Percentiles rank a stretch among this genome's conserved stretches.
Evolutionary conservation across 2,888 invertebrate genomes (phyloP).

Genomic region (Spisula solida): DNA sequence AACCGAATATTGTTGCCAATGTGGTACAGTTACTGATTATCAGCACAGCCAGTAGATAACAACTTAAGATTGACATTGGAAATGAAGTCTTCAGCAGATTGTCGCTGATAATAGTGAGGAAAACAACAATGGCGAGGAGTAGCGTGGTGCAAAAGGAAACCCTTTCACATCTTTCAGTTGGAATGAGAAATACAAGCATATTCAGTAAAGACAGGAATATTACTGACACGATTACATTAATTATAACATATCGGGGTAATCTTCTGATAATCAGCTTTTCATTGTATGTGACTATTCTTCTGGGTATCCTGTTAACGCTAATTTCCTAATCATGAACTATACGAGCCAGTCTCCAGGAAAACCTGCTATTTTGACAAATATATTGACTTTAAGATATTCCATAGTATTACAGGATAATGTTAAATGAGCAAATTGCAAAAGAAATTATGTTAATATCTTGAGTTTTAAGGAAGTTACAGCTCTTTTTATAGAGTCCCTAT

Average conservation of each 20-base stretch:
- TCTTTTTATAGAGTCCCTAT: no score
- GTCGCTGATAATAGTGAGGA: constrained; percentile 18
- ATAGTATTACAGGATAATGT: no score
- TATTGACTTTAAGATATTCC: no score
- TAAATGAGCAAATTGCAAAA: no score
- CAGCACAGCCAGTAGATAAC: background rate
- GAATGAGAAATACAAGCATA: background rate
- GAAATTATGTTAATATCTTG: no score
- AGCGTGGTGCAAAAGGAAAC: background rate
- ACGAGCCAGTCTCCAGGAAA: no score
- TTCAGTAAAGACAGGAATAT: background rate
- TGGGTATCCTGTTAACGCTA: no score
- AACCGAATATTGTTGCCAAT: background rate
- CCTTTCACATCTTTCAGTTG: background rate
- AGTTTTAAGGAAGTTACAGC: no score
- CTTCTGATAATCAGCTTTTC: background rate
- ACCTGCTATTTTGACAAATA: no score
- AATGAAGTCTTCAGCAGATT: constrained; percentile 19
- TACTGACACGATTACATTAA: background rate
- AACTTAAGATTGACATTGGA: constrained; percentile 2
- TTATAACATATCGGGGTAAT: constrained; percentile 6
- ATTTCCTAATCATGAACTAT: background rate
- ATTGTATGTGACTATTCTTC: no score
- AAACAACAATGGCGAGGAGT: constrained; percentile 19
- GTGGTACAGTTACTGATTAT: constrained; percentile 9